Conservation (phyloP, 2,797 vertebrate species). For the Clamator glandarius region DNA sequence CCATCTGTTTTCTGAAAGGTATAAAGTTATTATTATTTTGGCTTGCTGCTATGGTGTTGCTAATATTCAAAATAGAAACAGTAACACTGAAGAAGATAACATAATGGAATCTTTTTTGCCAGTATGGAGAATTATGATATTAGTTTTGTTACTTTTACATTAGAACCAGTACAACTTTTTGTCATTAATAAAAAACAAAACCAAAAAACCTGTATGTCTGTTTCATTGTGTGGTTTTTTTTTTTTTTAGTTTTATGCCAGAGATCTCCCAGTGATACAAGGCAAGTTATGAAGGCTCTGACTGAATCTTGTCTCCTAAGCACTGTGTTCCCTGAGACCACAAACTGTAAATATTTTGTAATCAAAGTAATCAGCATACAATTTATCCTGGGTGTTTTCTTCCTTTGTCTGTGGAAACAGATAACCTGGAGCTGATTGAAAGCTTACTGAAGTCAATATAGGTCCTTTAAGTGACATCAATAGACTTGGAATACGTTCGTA, state of each 20-base stretch:
- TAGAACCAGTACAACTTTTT: background rate
- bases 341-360: background rate
- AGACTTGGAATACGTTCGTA: constrained; percentile 13
- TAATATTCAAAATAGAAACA: background rate
- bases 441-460: background rate
- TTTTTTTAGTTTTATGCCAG: background rate
- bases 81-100: background rate
- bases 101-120: background rate
- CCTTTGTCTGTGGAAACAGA: background rate
- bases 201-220: background rate
- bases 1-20: background rate
- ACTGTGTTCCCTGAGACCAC: background rate
- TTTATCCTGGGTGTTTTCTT: background rate
- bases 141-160: background rate
- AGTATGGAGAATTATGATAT: background rate
- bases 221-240: background rate
- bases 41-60: background rate
- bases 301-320: background rate
- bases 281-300: background rate
- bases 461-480: constrained; percentile 29
- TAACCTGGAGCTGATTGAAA: constrained; percentile 11
- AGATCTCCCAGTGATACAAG: background rate
- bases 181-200: background rate
- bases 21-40: background rate
- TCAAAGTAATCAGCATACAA: background rate